These are phyloP conservation scores for Dasyurus viverrinus DNA, from an alignment of 2,113 vertebrate genomes.

Conservation along the genomic window DNA sequence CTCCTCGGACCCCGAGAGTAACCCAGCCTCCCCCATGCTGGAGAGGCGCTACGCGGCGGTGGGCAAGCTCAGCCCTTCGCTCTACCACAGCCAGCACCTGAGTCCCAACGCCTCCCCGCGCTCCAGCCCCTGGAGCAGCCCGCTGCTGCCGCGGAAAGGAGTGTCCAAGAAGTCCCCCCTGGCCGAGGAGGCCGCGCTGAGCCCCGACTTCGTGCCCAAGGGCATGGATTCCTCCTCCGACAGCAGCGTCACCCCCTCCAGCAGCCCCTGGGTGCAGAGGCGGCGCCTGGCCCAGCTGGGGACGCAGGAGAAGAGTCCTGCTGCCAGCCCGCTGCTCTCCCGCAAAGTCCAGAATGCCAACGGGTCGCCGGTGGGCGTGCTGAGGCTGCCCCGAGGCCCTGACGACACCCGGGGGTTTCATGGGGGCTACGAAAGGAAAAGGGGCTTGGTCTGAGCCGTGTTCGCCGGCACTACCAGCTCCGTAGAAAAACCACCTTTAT, in stretches of 20 bases:
- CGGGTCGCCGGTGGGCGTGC: conserved; percentile 92
- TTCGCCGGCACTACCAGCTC: conserved; percentile 44
- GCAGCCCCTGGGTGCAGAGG: conserved; percentile 98
- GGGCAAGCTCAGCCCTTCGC: conserved; percentile 90
- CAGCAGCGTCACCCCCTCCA: conserved; percentile 94
- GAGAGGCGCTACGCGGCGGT: conserved; percentile 84
- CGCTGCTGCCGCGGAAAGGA: conserved; percentile 90
- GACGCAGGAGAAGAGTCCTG: conserved; percentile 91
- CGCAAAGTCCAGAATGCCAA: conserved; percentile 92
- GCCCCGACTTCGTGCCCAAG: conserved; percentile 84
- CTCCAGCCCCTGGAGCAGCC: conserved; percentile 96
- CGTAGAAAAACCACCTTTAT: conserved; percentile 14
- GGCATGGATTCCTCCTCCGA: conserved; percentile 95
- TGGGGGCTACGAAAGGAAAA: conserved; percentile 84
- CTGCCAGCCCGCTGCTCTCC: conserved; percentile 90
- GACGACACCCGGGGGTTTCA: conserved; percentile 96
- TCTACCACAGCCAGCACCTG: conserved; percentile 90
- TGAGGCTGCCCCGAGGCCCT: conserved; percentile 92
- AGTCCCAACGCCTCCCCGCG: conserved; percentile 94
- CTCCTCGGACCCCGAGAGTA: conserved; percentile 96
- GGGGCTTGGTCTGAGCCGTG: conserved; percentile 64
- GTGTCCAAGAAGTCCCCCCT: conserved; percentile 90
- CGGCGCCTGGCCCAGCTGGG: conserved; percentile 89
- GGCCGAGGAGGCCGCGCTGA: conserved; percentile 87
- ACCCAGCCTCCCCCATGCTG: conserved; percentile 90